Evolutionary conservation across 2,888 invertebrate genomes (phyloP).

Genomic region (Sipunculus nudus): DNA sequence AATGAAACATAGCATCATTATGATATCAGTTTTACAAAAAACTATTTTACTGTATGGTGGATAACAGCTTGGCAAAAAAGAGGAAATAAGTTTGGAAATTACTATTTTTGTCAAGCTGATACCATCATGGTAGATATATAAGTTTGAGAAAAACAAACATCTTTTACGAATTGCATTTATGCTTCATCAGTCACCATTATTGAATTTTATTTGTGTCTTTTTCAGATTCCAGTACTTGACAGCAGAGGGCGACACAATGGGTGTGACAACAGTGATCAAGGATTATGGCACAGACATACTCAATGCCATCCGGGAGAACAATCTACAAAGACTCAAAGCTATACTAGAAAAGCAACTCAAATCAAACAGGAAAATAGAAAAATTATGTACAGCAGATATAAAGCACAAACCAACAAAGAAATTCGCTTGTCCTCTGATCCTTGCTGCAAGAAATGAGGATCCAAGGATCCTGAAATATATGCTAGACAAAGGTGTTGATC

Average conservation of each 20-base stretch:
- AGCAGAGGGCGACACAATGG: slow-evolving; percentile 39
- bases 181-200: no score
- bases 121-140: no score
- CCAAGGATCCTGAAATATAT: slow-evolving; percentile 40
- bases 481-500: slow-evolving; percentile 40
- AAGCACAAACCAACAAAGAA: slow-evolving; percentile 45
- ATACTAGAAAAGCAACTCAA: slow-evolving; percentile 40
- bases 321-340: slow-evolving; percentile 30
- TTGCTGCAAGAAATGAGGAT: slow-evolving; percentile 42
- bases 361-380: slow-evolving; percentile 35
- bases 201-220: no score
- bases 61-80: no score
- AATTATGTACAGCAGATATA: slow-evolving; percentile 42
- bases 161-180: no score
- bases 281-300: slow-evolving; percentile 44
- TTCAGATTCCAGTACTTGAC: no score
- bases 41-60: no score
- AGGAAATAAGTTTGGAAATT: no score
- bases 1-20: no score
- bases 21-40: no score
- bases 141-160: no score
- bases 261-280: slow-evolving; percentile 36
- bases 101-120: no score
- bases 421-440: slow-evolving; percentile 45
- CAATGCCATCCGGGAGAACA: slow-evolving; percentile 41